A percentile compares a stretch with the other conserved stretches of the same genome.
phyloP scores from a whole-genome alignment of 2,113 vertebrate species.

The Oreochromis spilurus region DNA sequence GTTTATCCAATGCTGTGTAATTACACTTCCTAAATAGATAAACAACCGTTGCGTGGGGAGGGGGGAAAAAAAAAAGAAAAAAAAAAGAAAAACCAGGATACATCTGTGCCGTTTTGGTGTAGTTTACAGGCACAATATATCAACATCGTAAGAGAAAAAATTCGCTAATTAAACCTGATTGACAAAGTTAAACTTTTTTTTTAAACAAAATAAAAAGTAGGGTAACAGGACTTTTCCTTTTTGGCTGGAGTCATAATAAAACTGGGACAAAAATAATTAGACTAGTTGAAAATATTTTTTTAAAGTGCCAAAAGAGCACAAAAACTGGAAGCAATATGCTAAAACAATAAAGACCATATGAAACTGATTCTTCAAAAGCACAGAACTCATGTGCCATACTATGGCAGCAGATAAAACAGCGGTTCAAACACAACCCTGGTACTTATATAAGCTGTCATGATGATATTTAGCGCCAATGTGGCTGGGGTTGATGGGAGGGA shows the following conservation, averaged over 20 bases:
- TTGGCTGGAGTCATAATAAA: neutral
- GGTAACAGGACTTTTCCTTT: neutral
- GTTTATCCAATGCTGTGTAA: conserved; percentile 24
- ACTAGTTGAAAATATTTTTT: neutral
- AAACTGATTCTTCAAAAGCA: neutral
- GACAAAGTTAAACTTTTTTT: neutral
- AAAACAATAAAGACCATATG: neutral
- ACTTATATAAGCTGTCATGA: conserved; percentile 63
- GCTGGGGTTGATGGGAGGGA: conserved; percentile 42
- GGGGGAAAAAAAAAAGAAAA: neutral
- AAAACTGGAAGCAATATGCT: neutral
- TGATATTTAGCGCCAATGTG: conserved; percentile 52
- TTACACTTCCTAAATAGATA: conserved; percentile 16
- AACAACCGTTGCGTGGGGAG: neutral
- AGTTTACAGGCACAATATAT: neutral
- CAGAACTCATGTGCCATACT: neutral
- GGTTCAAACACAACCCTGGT: neutral
- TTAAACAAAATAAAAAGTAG: neutral
- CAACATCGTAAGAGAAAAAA: neutral
- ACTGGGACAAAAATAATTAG: neutral
- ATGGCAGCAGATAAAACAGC: neutral
- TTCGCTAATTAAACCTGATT: neutral
- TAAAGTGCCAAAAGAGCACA: neutral
- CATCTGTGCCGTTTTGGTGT: conserved; percentile 8
- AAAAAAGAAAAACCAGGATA: conserved; percentile 21